phyloP scores from a whole-genome alignment of 2,113 vertebrate species.

The Rhinichthys klamathensis region DNA sequence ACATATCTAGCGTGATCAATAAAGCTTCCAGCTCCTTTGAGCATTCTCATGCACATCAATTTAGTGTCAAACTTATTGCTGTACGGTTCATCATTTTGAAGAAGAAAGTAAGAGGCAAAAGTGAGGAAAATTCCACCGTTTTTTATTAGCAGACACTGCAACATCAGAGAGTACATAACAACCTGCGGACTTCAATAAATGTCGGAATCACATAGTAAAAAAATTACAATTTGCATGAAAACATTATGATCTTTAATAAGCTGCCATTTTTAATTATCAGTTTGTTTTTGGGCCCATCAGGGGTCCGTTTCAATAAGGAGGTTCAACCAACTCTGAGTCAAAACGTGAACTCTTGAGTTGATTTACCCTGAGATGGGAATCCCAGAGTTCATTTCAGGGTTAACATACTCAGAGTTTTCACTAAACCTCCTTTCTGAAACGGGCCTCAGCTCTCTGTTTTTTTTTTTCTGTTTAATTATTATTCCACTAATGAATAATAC shows the following conservation, averaged over 20 bases:
- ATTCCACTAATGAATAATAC: conserved; percentile 71
- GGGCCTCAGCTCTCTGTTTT: background rate
- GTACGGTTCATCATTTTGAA: conserved; percentile 5
- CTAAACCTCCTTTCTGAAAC: no score
- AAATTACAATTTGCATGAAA: conserved; percentile 54
- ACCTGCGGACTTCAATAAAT: conserved; percentile 78
- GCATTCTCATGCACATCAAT: no score
- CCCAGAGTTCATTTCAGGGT: no score
- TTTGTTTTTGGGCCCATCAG: background rate
- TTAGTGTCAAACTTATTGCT: background rate
- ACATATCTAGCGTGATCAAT: background rate
- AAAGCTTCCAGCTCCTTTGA: background rate
- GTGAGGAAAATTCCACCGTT: conserved; percentile 83
- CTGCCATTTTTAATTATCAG: conserved; percentile 4
- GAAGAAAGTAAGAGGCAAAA: conserved; percentile 52
- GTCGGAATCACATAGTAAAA: conserved; percentile 74
- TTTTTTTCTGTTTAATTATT: conserved; percentile 61
- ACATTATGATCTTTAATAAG: conserved; percentile 12
- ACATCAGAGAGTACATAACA: conserved; percentile 78
- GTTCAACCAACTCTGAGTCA: no score
- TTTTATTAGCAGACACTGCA: conserved; percentile 85
- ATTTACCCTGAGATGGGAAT: no score
- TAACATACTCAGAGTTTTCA: no score
- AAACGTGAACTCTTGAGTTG: no score
- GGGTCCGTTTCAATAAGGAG: no score